Conservation (phyloP, 2,113 vertebrate species). For the Ailurus styani region DNA sequence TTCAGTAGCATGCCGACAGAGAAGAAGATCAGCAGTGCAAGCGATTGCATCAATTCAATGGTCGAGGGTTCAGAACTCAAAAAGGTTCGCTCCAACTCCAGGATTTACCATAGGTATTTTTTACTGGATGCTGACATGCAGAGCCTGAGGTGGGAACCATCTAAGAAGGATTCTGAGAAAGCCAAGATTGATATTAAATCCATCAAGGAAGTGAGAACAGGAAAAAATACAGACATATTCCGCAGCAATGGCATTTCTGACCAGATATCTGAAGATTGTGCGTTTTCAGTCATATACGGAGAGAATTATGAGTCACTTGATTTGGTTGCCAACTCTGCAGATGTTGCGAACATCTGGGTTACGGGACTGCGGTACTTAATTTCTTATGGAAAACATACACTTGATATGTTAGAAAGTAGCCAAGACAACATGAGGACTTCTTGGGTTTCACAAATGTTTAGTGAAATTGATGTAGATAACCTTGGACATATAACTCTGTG, state of each 20-base stretch:
- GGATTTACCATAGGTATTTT: constrained; percentile 94
- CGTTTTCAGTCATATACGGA: constrained; percentile 96
- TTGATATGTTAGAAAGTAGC: constrained; percentile 96
- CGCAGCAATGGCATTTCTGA: constrained; percentile 96
- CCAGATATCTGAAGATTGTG: constrained; percentile 98
- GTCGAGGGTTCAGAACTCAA: constrained; percentile 95
- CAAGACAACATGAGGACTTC: constrained; percentile 96
- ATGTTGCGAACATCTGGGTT: constrained; percentile 97
- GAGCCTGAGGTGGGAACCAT: constrained; percentile 96
- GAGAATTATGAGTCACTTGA: constrained; percentile 97
- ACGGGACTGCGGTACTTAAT: constrained; percentile 97
- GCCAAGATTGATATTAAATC: constrained; percentile 97
- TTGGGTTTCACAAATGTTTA: constrained; percentile 94
- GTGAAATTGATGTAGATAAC: constrained; percentile 85
- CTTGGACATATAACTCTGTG: constrained; percentile 88
- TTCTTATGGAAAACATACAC: constrained; percentile 95
- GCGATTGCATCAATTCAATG: constrained; percentile 96
- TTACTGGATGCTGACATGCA: constrained; percentile 97
- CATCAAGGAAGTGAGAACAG: constrained; percentile 96
- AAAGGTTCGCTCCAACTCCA: constrained; percentile 95
- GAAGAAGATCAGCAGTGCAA: constrained; percentile 97
- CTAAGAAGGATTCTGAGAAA: constrained; percentile 98
- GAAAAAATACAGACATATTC: constrained; percentile 98
- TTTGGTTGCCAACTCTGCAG: constrained; percentile 96
- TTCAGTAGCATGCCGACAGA: constrained; percentile 99